These are phyloP conservation scores for Sesamia nonagrioides DNA, from an alignment of 1,140 invertebrate species.

Conservation along the genomic window DNA sequence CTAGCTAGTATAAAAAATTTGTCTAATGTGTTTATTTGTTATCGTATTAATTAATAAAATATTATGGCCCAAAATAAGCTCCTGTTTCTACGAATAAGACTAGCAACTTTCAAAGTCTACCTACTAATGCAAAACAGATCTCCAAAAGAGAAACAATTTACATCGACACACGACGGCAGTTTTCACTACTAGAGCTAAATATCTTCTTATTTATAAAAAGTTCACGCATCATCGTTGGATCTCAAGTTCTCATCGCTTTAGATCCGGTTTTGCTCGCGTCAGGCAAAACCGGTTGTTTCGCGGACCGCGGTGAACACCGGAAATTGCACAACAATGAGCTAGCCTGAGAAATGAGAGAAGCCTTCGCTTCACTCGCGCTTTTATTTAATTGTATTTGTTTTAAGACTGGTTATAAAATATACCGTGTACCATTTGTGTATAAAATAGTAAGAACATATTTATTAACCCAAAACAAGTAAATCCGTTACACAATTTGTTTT, in stretches of 20 bases:
- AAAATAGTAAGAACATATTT: not conserved
- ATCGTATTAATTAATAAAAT: no score
- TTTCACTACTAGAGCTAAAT: no score
- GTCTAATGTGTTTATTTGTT: no score
- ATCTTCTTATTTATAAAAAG: not conserved
- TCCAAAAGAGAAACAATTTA: no score
- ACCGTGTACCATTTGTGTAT: not conserved
- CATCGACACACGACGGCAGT: no score
- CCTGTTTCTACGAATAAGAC: no score
- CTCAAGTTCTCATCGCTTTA: conserved; percentile 19
- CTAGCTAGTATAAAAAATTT: no score
- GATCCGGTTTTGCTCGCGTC: conserved; percentile 33
- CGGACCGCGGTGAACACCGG: not conserved
- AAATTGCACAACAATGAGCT: conserved; percentile 39
- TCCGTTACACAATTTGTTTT: no score
- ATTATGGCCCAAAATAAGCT: no score
- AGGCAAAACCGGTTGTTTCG: conserved; percentile 8
- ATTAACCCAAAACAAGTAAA: no score
- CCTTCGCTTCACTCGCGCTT: not conserved
- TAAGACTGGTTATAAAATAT: not conserved
- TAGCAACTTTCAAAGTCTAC: no score
- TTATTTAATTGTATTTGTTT: conserved; percentile 6
- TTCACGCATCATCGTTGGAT: not conserved
- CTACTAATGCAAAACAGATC: no score
- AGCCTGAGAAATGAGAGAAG: conserved; percentile 23